A percentile compares a stretch with the other conserved stretches of the same genome.
Evolutionary conservation across 1,140 invertebrate genomes (phyloP).

Genomic region (Pseudachorutes palmiensis): DNA sequence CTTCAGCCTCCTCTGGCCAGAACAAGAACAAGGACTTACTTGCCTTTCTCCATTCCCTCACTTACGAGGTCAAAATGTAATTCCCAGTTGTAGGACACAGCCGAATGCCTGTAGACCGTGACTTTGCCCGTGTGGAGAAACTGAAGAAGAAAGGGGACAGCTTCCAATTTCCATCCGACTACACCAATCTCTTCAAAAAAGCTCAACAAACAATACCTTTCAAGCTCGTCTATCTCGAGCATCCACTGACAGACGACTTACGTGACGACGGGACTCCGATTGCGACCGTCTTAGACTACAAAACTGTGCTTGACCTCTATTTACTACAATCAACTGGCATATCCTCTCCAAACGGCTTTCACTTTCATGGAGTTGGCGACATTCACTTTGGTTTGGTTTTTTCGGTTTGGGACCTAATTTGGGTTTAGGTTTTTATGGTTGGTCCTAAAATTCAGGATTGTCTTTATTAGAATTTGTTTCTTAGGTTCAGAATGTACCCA

Average conservation of each 20-base stretch:
- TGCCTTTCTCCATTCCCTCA: no score
- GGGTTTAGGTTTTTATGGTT: no score
- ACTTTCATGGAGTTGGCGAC: no score
- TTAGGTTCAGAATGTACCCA: no score
- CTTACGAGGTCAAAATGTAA: no score
- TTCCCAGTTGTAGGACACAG: constrained; percentile 39
- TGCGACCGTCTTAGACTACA: constrained; percentile 7
- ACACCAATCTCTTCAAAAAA: neutral
- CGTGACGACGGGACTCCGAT: constrained; percentile 8
- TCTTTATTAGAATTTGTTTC: no score
- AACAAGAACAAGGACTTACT: no score
- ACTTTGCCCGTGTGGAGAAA: constrained; percentile 38
- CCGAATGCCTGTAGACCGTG: constrained; percentile 38
- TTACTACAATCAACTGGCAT: neutral
- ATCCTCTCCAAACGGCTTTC: no score
- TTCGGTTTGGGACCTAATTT: no score
- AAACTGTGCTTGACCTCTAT: neutral
- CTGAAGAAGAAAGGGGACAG: constrained; percentile 17
- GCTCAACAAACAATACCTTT: constrained; percentile 5
- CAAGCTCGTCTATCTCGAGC: constrained; percentile 13
- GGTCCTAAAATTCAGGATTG: no score
- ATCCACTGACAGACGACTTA: constrained; percentile 14
- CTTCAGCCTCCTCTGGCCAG: no score
- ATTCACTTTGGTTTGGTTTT: no score
- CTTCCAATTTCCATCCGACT: constrained; percentile 2